Base-by-base conservation (phyloP, 2,797 vertebrate species). In the Craterocephalus amniculus region DNA sequence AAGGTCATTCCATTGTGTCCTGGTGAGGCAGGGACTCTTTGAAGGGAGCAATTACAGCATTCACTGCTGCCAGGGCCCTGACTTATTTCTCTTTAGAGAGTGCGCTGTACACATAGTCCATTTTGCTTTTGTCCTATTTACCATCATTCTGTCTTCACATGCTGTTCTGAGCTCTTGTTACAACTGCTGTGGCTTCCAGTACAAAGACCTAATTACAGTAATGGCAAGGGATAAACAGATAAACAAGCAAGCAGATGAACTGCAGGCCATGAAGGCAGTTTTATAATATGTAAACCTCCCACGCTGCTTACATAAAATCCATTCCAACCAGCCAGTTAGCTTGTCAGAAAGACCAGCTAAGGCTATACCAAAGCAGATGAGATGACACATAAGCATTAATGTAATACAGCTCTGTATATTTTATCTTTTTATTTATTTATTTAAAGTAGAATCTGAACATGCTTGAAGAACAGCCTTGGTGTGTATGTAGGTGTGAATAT, bases 1-100 rank as follows among this genome's bases (percentile, higher is more conserved):
- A 91, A 91, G 91, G 91, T 93, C 88, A 92, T 76, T 89, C 76
- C 72, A 85, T 90, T 91, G 88, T 91, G 78, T 90, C 79, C 81
- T 74, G 78, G 81, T 74, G 68, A 86, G 74, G 84, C 88, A 87
- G 87, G 77, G 80, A 80, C 81, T 87, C 88, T 91, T 93, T 92
- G 88, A 90, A 90, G 76, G 84, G 76, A 88, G 86, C 89, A 93
- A 92, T 93, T 92, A 92, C 85, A 86, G 86, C 78, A 79, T 89
- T 86, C 82, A 86, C 82, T 80, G 76, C 83, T 86, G 85, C 85
- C 88, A 83, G 72, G 78, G 67, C 84, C 76, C 81, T 81, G 87
- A 91, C 88, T 88, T 90, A 88, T 87, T 88, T 83, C 81, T 89
- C 88, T 86, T 83, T 73, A 83, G 85, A 90, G 85, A 85, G 74